Base-by-base conservation (phyloP, 2,888 invertebrate species). In the Ophioninae sp. region DNA sequence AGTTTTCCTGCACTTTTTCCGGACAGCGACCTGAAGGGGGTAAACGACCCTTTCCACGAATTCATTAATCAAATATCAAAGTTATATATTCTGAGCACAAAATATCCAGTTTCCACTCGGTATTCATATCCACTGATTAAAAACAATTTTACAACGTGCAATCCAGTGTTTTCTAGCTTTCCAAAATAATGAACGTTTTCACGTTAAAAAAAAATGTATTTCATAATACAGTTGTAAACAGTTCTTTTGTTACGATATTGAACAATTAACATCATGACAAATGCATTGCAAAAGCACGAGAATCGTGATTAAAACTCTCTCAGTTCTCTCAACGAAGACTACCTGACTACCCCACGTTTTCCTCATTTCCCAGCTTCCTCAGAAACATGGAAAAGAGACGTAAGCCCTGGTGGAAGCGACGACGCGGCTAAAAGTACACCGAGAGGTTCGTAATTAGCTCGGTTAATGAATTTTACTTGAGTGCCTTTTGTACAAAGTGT, bases 401-500 rank as follows among this genome's bases (percentile, higher is more conserved):
- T 39, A 30, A 44, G 59, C 41, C 7, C 67, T 61, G 61, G 37
- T 41, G 17, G 59, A 59, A 68, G 71, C 65, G 71, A 72, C 74
- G 41, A 69, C 22, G 68, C 73, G 68, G 80, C 41, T 80, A 72
- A 83, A 83, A 80, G 74, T 80, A 58, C 67, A 51, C 72, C 30
- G 61, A 56, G 73, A 51, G 76, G 17, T 37, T 65, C 37, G 68
- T 64, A 80, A 83, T 80, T 80, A 80, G 61, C 39, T 56, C 10
- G 61, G 20, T 61, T 83, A 72, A 83, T 80, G 72, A 83, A 76
- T 61, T 82, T 82, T 69, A 30, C 73, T 63, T 64, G 63, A 82
- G 81, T 73, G 73, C 64, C 65, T 67, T 39, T 67, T 59, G 37
- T 13, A 67, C 71, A 64, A 64, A 41, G 59, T 41, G 58, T 59